Conservation (phyloP, 2,888 invertebrate genomes). For the Luffia ferchaultella region DNA sequence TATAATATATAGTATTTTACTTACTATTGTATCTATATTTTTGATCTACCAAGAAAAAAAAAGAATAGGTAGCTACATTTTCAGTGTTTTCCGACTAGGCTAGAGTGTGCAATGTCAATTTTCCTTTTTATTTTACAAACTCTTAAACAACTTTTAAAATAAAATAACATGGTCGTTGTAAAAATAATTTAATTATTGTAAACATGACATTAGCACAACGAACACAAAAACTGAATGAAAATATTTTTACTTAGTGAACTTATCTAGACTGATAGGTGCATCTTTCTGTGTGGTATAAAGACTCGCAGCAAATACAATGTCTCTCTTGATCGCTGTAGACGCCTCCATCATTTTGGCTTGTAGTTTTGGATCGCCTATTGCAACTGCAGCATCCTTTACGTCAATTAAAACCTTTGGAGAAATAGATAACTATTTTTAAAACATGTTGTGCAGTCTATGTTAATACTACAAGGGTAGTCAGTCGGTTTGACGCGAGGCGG, state of each 20-base stretch:
- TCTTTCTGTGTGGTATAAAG: slow-evolving; percentile 78
- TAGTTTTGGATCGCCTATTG: slow-evolving; percentile 92
- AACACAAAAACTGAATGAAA: neutral
- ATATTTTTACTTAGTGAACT: neutral
- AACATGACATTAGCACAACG: neutral
- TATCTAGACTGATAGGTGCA: slow-evolving; percentile 11
- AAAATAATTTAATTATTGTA: no score
- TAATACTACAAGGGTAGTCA: no score
- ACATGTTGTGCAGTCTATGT: neutral
- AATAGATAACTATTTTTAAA: slow-evolving; percentile 2
- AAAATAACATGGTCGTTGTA: neutral
- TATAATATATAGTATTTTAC: no score
- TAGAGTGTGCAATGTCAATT: no score
- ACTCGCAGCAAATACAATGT: slow-evolving; percentile 98
- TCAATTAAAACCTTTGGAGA: slow-evolving; percentile 53
- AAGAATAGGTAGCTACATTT: no score
- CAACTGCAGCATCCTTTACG: slow-evolving; percentile 90
- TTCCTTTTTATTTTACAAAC: neutral
- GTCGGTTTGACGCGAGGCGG: no score
- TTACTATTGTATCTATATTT: no score
- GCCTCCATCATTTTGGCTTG: slow-evolving; percentile 96
- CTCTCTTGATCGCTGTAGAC: slow-evolving; percentile 90
- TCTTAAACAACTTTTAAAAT: neutral
- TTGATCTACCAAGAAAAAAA: no score
- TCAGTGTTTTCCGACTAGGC: no score